Percentiles rank a stretch among this genome's conserved stretches.
Conservation (phyloP, 2,888 invertebrate genomes). For the Leucozona laternaria region DNA sequence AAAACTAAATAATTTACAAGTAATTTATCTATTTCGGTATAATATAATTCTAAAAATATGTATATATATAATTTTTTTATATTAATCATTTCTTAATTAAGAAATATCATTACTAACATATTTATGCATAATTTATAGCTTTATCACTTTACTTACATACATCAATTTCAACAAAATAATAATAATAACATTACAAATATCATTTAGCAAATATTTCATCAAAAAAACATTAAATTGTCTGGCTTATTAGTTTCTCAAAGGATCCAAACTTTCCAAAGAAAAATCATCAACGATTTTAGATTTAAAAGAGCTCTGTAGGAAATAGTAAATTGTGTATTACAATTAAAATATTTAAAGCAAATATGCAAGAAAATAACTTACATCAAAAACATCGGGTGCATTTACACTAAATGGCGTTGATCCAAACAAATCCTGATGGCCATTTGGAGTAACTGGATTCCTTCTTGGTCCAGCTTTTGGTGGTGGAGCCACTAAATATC, state of each 20-base stretch:
- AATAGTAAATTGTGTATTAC: slow-evolving; percentile 68
- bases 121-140: slow-evolving; percentile 75
- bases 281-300: slow-evolving; percentile 90
- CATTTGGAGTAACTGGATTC: slow-evolving; percentile 79
- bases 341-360: background rate
- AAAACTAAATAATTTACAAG: slow-evolving; percentile 46
- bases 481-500: slow-evolving; percentile 92
- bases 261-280: slow-evolving; percentile 96
- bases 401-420: slow-evolving; percentile 88
- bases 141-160: slow-evolving; percentile 76
- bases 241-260: slow-evolving; percentile 88
- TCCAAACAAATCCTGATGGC: slow-evolving; percentile 91
- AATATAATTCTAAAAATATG: slow-evolving; percentile 60
- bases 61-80: slow-evolving; percentile 42
- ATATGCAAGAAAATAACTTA: slow-evolving; percentile 70
- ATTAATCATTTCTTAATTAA: slow-evolving; percentile 70
- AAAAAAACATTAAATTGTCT: slow-evolving; percentile 41
- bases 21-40: slow-evolving; percentile 67
- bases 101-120: slow-evolving; percentile 74
- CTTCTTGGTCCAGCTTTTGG: slow-evolving; percentile 89
- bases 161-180: slow-evolving; percentile 75
- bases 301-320: slow-evolving; percentile 91
- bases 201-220: slow-evolving; percentile 66
- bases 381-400: slow-evolving; percentile 82
- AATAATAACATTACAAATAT: slow-evolving; percentile 71